These are phyloP conservation scores for Thecocarcelia acutangulata DNA, from an alignment of 2,888 invertebrate genomes.

Conservation along the genomic window DNA sequence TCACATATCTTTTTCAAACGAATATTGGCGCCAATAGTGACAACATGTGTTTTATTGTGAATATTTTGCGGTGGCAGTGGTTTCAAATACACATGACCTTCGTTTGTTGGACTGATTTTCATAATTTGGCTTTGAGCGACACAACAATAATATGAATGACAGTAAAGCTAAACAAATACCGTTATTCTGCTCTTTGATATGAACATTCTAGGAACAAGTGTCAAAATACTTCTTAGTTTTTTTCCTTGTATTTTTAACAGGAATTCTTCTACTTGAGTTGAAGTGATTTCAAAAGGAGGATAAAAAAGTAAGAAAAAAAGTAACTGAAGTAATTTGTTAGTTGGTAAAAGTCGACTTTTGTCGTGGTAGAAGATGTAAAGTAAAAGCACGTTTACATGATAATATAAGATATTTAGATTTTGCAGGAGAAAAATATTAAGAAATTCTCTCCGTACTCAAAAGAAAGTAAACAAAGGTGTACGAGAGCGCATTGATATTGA, in stretches of 20 bases:
- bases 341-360: conserved; percentile 7
- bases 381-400: no score
- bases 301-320: no score
- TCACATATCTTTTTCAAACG: neutral
- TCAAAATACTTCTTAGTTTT: conserved; percentile 53
- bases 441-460: no score
- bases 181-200: conserved; percentile 52
- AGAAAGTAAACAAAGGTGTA: no score
- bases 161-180: conserved; percentile 12
- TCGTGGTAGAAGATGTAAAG: neutral
- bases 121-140: conserved; percentile 34
- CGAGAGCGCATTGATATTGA: no score
- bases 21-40: conserved; percentile 38
- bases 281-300: conserved; percentile 5
- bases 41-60: conserved; percentile 32
- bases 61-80: conserved; percentile 32
- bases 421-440: no score
- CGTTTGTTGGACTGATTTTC: conserved; percentile 53
- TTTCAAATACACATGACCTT: conserved; percentile 53
- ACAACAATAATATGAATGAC: neutral
- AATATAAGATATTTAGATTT: no score
- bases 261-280: conserved; percentile 21
- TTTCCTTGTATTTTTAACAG: neutral
- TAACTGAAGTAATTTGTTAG: neutral
- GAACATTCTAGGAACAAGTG: conserved; percentile 62